These are phyloP conservation scores for Chaetodon trifascialis DNA, from an alignment of 2,113 vertebrate genomes.

Conservation along the genomic window DNA sequence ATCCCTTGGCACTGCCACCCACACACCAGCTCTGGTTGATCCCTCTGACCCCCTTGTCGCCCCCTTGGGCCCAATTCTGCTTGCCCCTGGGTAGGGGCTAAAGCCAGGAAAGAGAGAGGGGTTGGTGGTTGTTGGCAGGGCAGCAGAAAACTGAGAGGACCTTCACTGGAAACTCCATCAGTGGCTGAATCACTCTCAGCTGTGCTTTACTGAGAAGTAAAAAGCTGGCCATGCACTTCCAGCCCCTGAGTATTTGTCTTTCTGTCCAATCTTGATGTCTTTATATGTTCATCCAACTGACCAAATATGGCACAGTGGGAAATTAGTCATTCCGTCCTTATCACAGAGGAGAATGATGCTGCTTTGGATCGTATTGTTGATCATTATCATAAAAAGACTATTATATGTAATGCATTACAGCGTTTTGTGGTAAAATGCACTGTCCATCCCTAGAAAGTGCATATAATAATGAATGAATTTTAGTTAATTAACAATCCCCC, in stretches of 20 bases:
- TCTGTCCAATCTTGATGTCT: constrained; percentile 64
- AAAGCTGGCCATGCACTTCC: constrained; percentile 62
- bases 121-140: constrained; percentile 82
- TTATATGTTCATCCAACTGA: constrained; percentile 55
- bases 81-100: constrained; percentile 66
- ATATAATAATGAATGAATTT: neutral
- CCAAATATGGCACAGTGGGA: constrained; percentile 49
- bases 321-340: constrained; percentile 32
- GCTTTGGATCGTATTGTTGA: constrained; percentile 14
- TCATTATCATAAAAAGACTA: neutral
- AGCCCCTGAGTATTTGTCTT: constrained; percentile 54
- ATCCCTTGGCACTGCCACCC: constrained; percentile 83
- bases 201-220: constrained; percentile 65
- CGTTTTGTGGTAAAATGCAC: constrained; percentile 15
- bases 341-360: neutral
- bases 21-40: constrained; percentile 79
- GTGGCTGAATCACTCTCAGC: constrained; percentile 81
- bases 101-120: constrained; percentile 73
- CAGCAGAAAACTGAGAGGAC: constrained; percentile 78
- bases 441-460: neutral
- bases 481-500: neutral
- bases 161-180: constrained; percentile 85
- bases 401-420: neutral
- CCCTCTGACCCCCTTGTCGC: constrained; percentile 41
- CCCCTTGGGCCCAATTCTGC: constrained; percentile 63